Conservation (phyloP, 2,797 vertebrate species). For the Podarcis lilfordi region DNA sequence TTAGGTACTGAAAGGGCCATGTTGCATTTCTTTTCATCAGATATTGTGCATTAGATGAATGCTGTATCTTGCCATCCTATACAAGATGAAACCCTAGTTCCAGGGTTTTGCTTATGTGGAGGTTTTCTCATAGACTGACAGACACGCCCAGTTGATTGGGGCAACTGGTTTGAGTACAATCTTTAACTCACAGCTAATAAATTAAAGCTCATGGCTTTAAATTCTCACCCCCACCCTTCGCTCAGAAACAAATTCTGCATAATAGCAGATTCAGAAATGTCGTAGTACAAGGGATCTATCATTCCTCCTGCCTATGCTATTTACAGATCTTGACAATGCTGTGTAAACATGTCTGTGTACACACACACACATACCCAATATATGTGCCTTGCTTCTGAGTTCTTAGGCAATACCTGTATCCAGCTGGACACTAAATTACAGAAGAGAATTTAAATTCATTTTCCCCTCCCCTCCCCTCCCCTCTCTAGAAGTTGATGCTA, state of each 20-base stretch:
- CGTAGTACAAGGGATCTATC: background rate
- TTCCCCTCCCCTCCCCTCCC: conserved; percentile 30
- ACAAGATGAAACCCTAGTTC: background rate
- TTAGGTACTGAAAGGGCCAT: background rate
- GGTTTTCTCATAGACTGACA: background rate
- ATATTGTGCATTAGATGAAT: background rate
- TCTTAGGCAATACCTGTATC: background rate
- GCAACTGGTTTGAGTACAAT: background rate
- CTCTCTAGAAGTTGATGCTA: conserved; percentile 68
- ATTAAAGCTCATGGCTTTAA: background rate
- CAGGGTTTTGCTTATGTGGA: background rate
- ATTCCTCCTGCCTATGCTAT: background rate
- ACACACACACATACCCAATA: background rate
- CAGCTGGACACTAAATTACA: background rate
- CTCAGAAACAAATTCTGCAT: too few species aligned
- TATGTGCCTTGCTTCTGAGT: background rate
- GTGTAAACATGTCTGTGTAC: background rate
- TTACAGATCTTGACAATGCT: background rate
- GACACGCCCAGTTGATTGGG: background rate
- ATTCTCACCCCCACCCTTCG: background rate
- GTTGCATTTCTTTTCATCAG: background rate
- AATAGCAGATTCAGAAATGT: too few species aligned
- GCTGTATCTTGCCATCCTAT: background rate
- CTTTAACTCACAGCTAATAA: background rate
- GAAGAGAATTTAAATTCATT: conserved; percentile 28